Conservation (phyloP, 2,888 invertebrate species). For the Drosophila koepferae region DNA sequence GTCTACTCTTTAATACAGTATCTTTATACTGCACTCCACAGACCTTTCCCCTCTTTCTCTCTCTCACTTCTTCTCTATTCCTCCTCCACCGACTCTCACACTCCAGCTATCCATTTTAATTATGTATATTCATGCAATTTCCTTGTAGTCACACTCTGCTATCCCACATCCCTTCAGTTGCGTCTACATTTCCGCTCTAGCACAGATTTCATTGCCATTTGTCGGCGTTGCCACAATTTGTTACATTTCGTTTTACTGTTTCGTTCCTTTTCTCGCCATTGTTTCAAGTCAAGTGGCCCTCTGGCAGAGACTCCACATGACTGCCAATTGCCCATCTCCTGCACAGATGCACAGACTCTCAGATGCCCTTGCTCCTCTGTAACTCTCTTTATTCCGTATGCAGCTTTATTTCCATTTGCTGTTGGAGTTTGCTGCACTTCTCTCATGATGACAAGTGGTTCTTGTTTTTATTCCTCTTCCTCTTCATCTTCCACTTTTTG, state of each 20-base stretch:
- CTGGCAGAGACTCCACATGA: constrained; percentile 37
- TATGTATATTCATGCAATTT: constrained; percentile 7
- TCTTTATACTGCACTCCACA: background rate
- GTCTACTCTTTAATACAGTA: background rate
- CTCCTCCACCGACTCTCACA: too few relatives aligned
- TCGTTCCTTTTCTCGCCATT: constrained; percentile 24
- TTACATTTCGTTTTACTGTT: constrained; percentile 33
- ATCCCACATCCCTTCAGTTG: too few relatives aligned
- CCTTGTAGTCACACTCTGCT: background rate
- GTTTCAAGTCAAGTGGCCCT: constrained; percentile 55
- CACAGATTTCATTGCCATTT: constrained; percentile 48
- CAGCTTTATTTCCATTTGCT: constrained; percentile 14
- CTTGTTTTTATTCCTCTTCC: constrained; percentile 47
- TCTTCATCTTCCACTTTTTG: constrained; percentile 3
- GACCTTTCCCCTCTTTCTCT: background rate
- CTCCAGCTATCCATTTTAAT: background rate
- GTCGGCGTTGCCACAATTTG: constrained; percentile 39
- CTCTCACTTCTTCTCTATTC: background rate
- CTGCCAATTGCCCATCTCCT: constrained; percentile 22
- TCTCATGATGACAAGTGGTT: constrained; percentile 64
- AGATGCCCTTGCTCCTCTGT: constrained; percentile 1
- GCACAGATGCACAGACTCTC: constrained; percentile 1
- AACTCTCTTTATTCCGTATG: background rate
- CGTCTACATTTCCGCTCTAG: constrained; percentile 32
- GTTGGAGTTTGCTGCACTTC: constrained; percentile 53